Percentiles rank a stretch among this genome's conserved stretches.
Evolutionary conservation across 2,797 vertebrate species (phyloP).

Genomic region (Scarus forsteni): DNA sequence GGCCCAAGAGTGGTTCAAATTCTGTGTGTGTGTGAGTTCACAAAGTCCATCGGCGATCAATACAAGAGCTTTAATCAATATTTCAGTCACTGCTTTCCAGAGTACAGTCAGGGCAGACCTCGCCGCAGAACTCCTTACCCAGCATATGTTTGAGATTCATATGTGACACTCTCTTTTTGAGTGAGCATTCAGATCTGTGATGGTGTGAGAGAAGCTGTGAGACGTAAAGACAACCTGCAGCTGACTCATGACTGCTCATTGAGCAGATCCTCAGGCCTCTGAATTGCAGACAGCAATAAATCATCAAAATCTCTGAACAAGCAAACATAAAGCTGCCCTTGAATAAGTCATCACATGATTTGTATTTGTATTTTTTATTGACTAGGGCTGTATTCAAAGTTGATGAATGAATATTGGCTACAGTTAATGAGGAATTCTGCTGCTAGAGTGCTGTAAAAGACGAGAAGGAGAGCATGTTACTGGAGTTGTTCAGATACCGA

Average conservation of each 20-base stretch:
- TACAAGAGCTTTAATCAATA: background rate
- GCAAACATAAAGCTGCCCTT: no score
- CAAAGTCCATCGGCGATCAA: background rate
- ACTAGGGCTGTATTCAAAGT: no score
- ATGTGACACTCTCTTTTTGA: background rate
- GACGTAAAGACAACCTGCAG: background rate
- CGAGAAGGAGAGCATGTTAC: no score
- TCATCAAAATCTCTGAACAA: no score
- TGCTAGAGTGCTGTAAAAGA: no score
- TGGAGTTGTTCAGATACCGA: no score
- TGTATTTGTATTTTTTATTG: no score
- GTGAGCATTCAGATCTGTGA: background rate
- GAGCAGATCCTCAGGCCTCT: background rate
- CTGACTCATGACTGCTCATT: slow-evolving; percentile 5
- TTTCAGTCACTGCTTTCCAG: slow-evolving; percentile 1
- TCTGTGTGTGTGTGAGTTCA: slow-evolving; percentile 6
- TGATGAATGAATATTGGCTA: no score
- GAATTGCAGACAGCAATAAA: background rate
- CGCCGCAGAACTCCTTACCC: background rate
- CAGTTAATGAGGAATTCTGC: no score
- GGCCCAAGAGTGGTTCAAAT: slow-evolving; percentile 13
- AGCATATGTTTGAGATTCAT: background rate
- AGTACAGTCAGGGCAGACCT: background rate
- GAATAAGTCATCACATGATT: no score
- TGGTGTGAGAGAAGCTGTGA: background rate